Base-by-base conservation (phyloP, 2,113 vertebrate genomes). In the Callithrix jacchus region DNA sequence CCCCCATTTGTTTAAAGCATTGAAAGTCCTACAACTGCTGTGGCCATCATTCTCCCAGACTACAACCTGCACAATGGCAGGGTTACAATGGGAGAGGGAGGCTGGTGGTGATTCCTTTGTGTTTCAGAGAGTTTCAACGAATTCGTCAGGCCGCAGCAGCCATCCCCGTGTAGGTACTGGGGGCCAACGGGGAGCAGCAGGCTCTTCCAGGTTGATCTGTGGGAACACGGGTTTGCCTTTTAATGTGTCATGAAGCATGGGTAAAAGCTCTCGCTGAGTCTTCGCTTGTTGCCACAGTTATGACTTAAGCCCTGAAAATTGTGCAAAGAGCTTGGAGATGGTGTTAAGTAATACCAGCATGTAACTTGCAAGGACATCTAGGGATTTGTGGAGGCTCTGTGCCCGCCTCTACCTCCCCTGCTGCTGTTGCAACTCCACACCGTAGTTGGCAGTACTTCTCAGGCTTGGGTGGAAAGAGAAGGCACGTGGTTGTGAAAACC, bases 11-110 rank as follows among this genome's bases (percentile, higher is more conserved):
- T 97, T 94, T 1, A 2, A 89, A 66, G 91, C 93, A 70, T 96
- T 98, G 97, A 97, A 95, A 97, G 97, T 95, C 95, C 96, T 92
- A 91, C 96, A 98, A 98, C 97, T 94, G 98, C 97, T 95, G 94
- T 87, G 80, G 95, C 93, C 97, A 95, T 98, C 64, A 64, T 97
- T 96, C 96, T 98, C 97, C 93, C 95, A 66, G 92, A 98, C 94
- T 73, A 95, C 66, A 97, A 77, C 54, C 0, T 3, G 79, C 73
- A 97, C 90, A 97, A 98, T 96, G 94, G 81, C 80, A 4, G n/a
- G 2, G 30, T 56, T 88, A 94, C 97, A 95, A 97, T 79, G 40
- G 71, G 37, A 92, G 86, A 0, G 4, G 84, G 61, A 85, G 92
- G 27, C 32, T 13, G 87, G 70, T 49, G 16, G 49, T 4, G 2